Base-by-base conservation (phyloP, 2,888 invertebrate species). In the Rhingia rostrata region DNA sequence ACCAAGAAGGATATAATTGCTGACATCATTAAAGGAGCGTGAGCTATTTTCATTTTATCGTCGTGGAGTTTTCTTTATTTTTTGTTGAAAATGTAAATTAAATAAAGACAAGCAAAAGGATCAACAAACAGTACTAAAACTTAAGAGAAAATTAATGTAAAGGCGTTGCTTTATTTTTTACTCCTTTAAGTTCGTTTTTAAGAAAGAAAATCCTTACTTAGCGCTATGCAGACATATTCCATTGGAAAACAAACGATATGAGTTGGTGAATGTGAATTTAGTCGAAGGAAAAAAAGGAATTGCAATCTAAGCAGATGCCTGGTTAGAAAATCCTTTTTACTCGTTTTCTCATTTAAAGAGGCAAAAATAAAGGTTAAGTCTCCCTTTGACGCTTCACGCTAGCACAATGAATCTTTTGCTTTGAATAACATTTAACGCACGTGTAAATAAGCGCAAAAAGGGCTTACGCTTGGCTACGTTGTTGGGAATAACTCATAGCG, bases 281-380 rank as follows among this genome's bases (percentile, higher is more conserved):
- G 22, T 22, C 22, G 22, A 37, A 22, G n/a, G n/a, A 7, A 39
- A 39, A 6, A 1, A 39, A 39, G 6, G 39, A 39, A 22, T 2
- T 1, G 39, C 39, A 39, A 3, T 4, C 9, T 39, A 30, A 10
- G 10, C 12, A 33, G 0, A 32, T 54, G 45, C 45, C 45, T 35
- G 22, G 54, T 54, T 33, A 45, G 35, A 67, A 56, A 67, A 56
- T 67, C 67, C 54, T 67, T 56, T 54, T 37, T 35, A 12, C 32
- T 49, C 22, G 22, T 22, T 22, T 22, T 22, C 22, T 1, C 22
- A 56, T 67, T 67, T 33, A 67, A 67, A 67, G 54, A 14, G 22
- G 22, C 1, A 22, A 22, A 22, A 22, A 22, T 54, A 56, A 22
- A 56, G n/a, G 22, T 66, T 66, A 41, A 32, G 3, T 66, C 32